Percentiles rank a stretch among this genome's conserved stretches.
phyloP scores from a whole-genome alignment of 1,140 invertebrate species.

The Mamestra configurata region DNA sequence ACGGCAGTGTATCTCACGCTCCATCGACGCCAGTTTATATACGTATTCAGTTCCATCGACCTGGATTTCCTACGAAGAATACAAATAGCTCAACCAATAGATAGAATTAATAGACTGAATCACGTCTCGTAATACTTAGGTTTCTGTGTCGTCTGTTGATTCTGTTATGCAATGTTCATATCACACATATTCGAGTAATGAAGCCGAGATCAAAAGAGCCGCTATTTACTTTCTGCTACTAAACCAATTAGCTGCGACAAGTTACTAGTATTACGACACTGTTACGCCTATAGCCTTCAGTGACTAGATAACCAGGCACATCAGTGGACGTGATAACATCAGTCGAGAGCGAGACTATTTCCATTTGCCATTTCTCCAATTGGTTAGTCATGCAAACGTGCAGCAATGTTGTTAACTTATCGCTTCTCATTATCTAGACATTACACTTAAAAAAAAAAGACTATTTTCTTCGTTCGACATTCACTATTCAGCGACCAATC shows the following conservation, averaged over 20 bases:
- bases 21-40: constrained; percentile 57
- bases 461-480: constrained; percentile 26
- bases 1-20: constrained; percentile 54
- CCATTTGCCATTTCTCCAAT: constrained; percentile 58
- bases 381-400: constrained; percentile 53
- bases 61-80: constrained; percentile 70
- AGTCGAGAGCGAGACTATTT: constrained; percentile 39
- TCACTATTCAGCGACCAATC: constrained; percentile 53
- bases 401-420: constrained; percentile 55
- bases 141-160: constrained; percentile 31
- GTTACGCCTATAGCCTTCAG: constrained; percentile 50
- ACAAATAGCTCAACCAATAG: constrained; percentile 63
- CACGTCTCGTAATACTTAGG: constrained; percentile 29
- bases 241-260: constrained; percentile 51
- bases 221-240: constrained; percentile 37
- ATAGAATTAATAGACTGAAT: constrained; percentile 54
- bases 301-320: constrained; percentile 49
- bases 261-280: constrained; percentile 53
- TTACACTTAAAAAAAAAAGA: constrained; percentile 43
- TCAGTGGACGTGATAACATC: constrained; percentile 49
- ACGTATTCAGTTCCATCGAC: constrained; percentile 65
- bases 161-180: constrained; percentile 16
- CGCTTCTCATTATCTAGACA: constrained; percentile 52
- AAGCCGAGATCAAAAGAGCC: constrained; percentile 3
- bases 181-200: constrained; percentile 6